phyloP scores from a whole-genome alignment of 2,113 vertebrate species.

The Glaucomys volans region DNA sequence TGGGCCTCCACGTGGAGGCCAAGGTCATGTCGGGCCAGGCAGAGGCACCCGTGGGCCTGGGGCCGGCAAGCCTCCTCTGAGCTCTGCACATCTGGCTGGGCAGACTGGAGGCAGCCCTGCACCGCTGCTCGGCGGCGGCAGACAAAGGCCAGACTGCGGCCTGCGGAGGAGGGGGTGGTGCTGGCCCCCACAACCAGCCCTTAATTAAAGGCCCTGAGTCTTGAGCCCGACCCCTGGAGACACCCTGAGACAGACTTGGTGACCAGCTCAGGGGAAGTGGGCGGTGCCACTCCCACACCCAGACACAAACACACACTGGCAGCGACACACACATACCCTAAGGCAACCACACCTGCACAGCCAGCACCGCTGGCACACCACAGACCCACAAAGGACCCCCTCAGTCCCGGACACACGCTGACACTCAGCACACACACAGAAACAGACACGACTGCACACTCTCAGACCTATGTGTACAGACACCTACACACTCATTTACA shows the following conservation, averaged over 20 bases:
- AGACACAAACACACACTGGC: constrained; percentile 54
- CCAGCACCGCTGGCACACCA: not conserved
- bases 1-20: not conserved
- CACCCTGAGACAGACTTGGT: not conserved
- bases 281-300: not conserved
- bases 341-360: not conserved
- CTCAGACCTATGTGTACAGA: not conserved
- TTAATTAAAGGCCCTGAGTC: constrained; percentile 64
- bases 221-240: not conserved
- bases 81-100: constrained; percentile 54
- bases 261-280: constrained; percentile 56
- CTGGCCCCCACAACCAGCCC: not conserved
- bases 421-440: not conserved
- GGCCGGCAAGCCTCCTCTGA: not conserved
- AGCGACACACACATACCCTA: not conserved
- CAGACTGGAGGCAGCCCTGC: constrained; percentile 6
- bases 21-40: not conserved
- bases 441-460: not conserved
- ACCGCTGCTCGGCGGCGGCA: not conserved
- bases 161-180: not conserved
- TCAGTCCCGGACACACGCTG: not conserved
- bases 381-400: not conserved
- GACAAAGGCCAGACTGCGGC: constrained; percentile 68
- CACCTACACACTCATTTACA: not conserved
- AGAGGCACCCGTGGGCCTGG: not conserved